Evolutionary conservation across 1,140 invertebrate species (phyloP).

Genomic region (Bombus balteatus): DNA sequence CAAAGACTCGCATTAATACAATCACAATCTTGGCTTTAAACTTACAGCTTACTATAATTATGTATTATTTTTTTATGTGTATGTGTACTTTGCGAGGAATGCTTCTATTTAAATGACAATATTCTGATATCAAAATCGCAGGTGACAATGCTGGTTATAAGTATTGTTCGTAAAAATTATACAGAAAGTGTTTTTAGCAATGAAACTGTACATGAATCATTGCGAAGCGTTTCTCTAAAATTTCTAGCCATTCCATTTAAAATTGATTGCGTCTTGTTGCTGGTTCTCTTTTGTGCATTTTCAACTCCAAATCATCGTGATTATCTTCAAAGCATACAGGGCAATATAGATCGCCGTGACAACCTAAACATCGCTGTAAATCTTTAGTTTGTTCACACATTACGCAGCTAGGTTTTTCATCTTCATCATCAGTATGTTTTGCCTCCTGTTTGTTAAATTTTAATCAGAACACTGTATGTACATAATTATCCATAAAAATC

Average conservation of each 20-base stretch:
- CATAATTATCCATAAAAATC: neutral
- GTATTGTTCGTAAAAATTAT: neutral
- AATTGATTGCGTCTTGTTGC: constrained; percentile 31
- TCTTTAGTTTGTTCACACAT: constrained; percentile 72
- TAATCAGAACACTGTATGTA: neutral
- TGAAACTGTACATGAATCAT: neutral
- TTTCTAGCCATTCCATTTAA: neutral
- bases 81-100: neutral
- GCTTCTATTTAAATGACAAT: neutral
- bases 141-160: neutral
- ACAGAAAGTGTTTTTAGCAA: neutral
- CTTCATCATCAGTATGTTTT: constrained; percentile 45
- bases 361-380: constrained; percentile 72
- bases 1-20: neutral
- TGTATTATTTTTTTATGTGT: neutral
- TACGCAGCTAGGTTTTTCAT: constrained; percentile 66
- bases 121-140: neutral
- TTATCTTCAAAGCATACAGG: constrained; percentile 73
- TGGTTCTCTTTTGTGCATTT: constrained; percentile 70
- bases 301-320: constrained; percentile 75
- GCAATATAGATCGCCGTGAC: constrained; percentile 75
- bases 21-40: constrained; percentile 6
- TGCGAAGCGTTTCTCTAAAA: constrained; percentile 1
- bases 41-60: neutral
- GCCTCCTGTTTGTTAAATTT: constrained; percentile 12